Evolutionary conservation across 2,888 invertebrate species (phyloP), one percentile per base, ranked within the genome.

Genomic region (Pterostichus madidus): DNA sequence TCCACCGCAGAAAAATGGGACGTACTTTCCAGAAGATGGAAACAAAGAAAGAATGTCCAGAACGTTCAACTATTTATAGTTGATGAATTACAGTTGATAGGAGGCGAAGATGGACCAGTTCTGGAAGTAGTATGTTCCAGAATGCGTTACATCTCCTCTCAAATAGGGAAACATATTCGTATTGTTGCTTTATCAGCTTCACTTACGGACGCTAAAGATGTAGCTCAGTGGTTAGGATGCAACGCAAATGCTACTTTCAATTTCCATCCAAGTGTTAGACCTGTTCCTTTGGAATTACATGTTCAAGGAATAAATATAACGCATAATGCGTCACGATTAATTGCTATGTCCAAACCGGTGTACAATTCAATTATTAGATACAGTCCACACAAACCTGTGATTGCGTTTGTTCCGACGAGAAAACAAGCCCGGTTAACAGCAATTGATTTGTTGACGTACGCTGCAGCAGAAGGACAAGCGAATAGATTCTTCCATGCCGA

Each of bases 1-100:
- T 96, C 97, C 4, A 99, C 99, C 0, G 98, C 99, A 0, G 99
- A 99, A 88, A 98, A 98, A 87, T 99, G 99, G 99, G 99, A 99
- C 89, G 97, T 99, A 3, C 91, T 99, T 2, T 99, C 99, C 0
- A 92, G 99, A 80, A 93, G 99, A 85, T 99, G 99, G 99, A 99
- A 99, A 87, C 99, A 99, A 87, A 93, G 99, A 44, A 99, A 99
- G 90, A 98, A 98, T 89, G 99, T 99, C 0, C 99, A 99, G 88
- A 98, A 97, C 87, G 95, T 99, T 7, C 96, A 98, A 84, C 92
- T 99, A 13, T 98, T 99, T 89, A 97, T 99, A 84, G 97, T 98
- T 15, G 99, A 99, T 88, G 99, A 99, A 86, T 91, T 99, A 31
- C 99, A 99, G 87, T 90, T 97, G 84, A 92, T 97, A 78, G 97